A percentile compares a stretch with the other conserved stretches of the same genome.
phyloP scores from a whole-genome alignment of 1,140 invertebrate species.

The Solenopsis fugax region DNA sequence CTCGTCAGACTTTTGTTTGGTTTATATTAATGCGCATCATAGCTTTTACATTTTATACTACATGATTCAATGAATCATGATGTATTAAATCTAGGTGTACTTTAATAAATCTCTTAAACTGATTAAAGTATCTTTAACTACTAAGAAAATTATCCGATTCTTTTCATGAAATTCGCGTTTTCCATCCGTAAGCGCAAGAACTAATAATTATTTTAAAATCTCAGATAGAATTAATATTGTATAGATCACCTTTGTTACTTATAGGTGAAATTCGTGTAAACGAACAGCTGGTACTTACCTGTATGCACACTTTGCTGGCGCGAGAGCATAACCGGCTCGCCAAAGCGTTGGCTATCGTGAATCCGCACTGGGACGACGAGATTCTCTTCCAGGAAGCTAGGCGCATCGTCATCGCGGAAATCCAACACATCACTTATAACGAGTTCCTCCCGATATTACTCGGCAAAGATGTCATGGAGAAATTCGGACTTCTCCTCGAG shows the following conservation, averaged over 20 bases:
- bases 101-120: conserved; percentile 17
- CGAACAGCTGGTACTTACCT: conserved; percentile 95
- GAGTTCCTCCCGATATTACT: conserved; percentile 97
- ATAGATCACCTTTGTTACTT: conserved; percentile 56
- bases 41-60: background rate
- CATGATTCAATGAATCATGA: background rate
- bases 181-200: background rate
- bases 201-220: conserved; percentile 17
- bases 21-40: background rate
- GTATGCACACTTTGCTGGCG: conserved; percentile 96
- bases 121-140: background rate
- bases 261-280: conserved; percentile 97
- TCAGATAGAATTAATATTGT: background rate
- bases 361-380: conserved; percentile 98
- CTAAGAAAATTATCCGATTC: conserved; percentile 1
- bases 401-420: conserved; percentile 95
- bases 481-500: conserved; percentile 94
- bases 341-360: conserved; percentile 91
- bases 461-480: conserved; percentile 97
- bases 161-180: conserved; percentile 24
- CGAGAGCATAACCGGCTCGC: conserved; percentile 96
- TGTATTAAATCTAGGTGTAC: background rate
- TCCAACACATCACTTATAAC: conserved; percentile 97
- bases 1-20: background rate
- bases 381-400: conserved; percentile 97